Evolutionary conservation across 2,113 vertebrate species (phyloP), one percentile per base, ranked within the genome.

Genomic region (Paedocypris sp.): DNA sequence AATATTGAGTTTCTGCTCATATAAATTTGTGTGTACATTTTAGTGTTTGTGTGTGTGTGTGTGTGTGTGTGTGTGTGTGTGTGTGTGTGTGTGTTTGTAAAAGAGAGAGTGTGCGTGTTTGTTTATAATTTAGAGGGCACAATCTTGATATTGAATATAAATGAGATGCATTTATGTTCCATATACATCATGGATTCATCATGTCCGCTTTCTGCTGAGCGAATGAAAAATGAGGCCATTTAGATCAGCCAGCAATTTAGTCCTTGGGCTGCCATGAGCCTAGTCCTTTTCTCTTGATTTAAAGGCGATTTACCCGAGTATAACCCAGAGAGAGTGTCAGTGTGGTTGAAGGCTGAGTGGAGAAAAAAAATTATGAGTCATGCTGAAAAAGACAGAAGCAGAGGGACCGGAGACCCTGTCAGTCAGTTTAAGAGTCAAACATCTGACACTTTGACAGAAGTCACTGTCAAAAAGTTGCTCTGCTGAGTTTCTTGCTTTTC

Each of bases 231-330:
- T 32, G 12, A 43, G 39, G 4, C 54, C n/a, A 31, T 57, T 56
- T 57, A 56, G 19, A 22, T 3, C 51, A 54, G 57, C 70, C 58
- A 65, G 68, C 73, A 74, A 71, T 47, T 53, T 16, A 69, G 72
- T 71, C 76, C 77, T 78, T 75, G 75, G 78, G 69, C 64, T 75
- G 75, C 70, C 75, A 67, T 29, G 26, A 36, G 53, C 52, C 47
- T 29, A 26, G 6, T 60, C 22, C 46, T 52, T 46, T 42, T 56
- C 19, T 33, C 35, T 12, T 52, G 46, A 72, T 47, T 63, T 48
- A 12, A 47, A 1, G 31, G 52, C 70, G 70, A 82, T 76, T 77
- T 75, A 75, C 70, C 48, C 66, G 67, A 72, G 69, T n/a, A n/a
- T 39, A 59, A 43, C 69, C 33, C 56, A 66, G 49, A 57, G 39